phyloP scores from a whole-genome alignment of 2,888 invertebrate genomes.

The Athrips mouffetella region DNA sequence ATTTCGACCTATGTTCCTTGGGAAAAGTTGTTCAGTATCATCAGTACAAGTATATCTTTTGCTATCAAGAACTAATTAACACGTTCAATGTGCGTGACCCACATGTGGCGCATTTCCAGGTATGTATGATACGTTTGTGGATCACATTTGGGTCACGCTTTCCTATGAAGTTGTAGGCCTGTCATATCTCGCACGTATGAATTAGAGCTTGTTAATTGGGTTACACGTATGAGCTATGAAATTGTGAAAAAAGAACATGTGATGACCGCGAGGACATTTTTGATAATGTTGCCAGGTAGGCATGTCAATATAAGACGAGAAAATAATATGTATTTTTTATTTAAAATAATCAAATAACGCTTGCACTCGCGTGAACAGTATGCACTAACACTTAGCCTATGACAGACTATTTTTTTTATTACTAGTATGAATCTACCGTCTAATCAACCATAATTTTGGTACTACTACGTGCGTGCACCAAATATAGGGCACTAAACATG shows the following conservation, averaged over 20 bases:
- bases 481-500: too few species aligned
- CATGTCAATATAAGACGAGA: neutral
- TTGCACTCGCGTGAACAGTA: too few species aligned
- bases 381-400: too few species aligned
- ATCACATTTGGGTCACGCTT: neutral
- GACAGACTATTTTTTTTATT: too few species aligned
- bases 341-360: too few species aligned
- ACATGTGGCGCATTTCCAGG: neutral
- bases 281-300: neutral
- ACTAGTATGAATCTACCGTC: too few species aligned
- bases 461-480: too few species aligned
- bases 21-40: too few species aligned
- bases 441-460: too few species aligned
- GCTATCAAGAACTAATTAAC: too few species aligned
- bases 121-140: neutral
- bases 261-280: neutral
- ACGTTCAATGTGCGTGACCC: neutral
- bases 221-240: slow-evolving; percentile 1
- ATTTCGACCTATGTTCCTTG: too few species aligned
- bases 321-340: neutral
- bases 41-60: too few species aligned
- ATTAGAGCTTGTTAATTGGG: neutral
- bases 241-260: neutral
- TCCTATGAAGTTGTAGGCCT: neutral
- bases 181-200: neutral